Evolutionary conservation across 2,113 vertebrate genomes (phyloP).

Genomic region (Falco punctatus): DNA sequence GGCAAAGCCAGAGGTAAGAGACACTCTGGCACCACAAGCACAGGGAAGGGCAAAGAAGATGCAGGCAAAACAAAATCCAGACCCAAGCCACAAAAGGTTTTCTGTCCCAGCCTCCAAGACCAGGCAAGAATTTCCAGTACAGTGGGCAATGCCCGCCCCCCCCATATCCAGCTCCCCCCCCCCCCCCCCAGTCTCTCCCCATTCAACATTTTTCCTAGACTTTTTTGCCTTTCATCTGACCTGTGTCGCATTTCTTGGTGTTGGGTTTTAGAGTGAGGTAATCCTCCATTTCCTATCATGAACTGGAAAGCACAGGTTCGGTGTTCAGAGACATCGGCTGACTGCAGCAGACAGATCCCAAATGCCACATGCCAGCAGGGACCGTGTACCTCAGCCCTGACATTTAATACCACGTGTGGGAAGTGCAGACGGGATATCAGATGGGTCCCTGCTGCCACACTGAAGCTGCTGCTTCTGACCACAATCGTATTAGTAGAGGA

Average conservation of each 20-base stretch:
- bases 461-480: neutral
- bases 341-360: neutral
- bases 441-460: neutral
- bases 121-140: slow-evolving; percentile 2
- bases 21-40: neutral
- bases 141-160: neutral
- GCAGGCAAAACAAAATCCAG: slow-evolving; percentile 16
- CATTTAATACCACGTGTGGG: accelerated
- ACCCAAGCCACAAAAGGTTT: neutral
- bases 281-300: slow-evolving; percentile 79
- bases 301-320: slow-evolving; percentile 19
- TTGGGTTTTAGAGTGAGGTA: slow-evolving; percentile 60
- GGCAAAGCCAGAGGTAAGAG: neutral
- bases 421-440: neutral
- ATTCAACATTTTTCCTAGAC: neutral
- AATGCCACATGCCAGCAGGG: neutral
- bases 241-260: neutral
- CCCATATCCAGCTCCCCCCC: neutral
- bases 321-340: neutral
- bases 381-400: neutral
- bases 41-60: neutral
- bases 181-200: neutral
- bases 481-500: accelerated
- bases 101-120: neutral
- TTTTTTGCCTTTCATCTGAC: slow-evolving; percentile 38